phyloP scores from a whole-genome alignment of 2,888 invertebrate genomes.

The Blastobasis lacticolella region DNA sequence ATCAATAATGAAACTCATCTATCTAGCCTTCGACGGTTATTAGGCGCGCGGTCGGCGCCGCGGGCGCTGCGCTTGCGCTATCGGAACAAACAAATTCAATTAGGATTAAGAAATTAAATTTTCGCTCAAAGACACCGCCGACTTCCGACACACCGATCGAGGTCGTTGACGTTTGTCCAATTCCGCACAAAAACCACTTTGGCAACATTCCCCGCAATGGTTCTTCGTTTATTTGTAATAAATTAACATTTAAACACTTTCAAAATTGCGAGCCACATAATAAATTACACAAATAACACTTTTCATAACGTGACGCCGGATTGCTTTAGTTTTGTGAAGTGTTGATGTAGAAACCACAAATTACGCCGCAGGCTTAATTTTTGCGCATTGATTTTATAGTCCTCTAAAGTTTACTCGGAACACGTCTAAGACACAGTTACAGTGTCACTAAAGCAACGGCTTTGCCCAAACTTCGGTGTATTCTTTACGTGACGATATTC shows the following conservation, averaged over 20 bases:
- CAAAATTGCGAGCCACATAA: constrained; percentile 1
- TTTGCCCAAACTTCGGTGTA: background rate
- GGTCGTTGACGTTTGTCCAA: constrained; percentile 47
- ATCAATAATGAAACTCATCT: constrained; percentile 39
- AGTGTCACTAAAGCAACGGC: no score
- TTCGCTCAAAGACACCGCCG: constrained; percentile 54
- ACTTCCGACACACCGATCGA: constrained; percentile 39
- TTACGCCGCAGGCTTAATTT: constrained; percentile 5
- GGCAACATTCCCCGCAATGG: constrained; percentile 5
- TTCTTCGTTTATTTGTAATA: constrained; percentile 11
- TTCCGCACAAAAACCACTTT: constrained; percentile 33
- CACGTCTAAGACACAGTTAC: no score
- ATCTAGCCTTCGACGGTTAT: constrained; percentile 45
- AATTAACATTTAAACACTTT: background rate
- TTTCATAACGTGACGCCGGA: constrained; percentile 2
- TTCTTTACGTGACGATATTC: constrained; percentile 1
- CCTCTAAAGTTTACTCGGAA: no score
- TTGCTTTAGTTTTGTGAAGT: constrained; percentile 3
- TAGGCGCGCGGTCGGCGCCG: constrained; percentile 28
- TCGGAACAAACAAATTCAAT: constrained; percentile 71
- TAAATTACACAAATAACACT: constrained; percentile 3
- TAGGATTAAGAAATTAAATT: constrained; percentile 69
- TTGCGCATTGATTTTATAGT: constrained; percentile 1
- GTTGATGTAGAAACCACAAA: constrained; percentile 1
- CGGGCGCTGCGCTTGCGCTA: constrained; percentile 41